Evolutionary conservation across 2,888 invertebrate species (phyloP), one percentile per base, ranked within the genome.

Genomic region (Agrochola circellaris): DNA sequence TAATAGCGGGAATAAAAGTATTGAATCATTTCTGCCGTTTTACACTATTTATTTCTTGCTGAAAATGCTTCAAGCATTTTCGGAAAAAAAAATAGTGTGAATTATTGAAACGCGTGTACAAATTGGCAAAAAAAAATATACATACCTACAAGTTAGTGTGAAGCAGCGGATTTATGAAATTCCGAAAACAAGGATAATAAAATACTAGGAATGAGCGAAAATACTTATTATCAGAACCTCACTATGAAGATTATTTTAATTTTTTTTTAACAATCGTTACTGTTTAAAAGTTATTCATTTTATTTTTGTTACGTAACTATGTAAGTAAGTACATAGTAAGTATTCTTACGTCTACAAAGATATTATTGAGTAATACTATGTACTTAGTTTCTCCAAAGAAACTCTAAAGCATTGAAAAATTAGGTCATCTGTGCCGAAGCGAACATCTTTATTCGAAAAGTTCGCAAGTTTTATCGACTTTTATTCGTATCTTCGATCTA

Each of bases 361-460:
- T 70, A 84, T 87, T 86, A 88, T 86, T 81, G 69, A 87, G 83
- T 80, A 73, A 81, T 79, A 86, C 75, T 90, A 34, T 34, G 34
- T 34, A 81, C 64, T 81, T 58, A 85, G 82, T 68, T 81, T 80
- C 75, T 66, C 71, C 67, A 89, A 87, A 88, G 56, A 83, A 87
- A 89, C 86, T 89, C 87, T 85, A 87, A 81, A 86, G 79, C 85
- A 88, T 86, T 91, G 89, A 90, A 90, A 91, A 91, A 92, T 91
- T 91, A 90, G 91, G 92, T 92, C 91, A 90, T 90, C 89, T 81
- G 77, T 86, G 82, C 86, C 84, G 89, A 88, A 88, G 88, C 86
- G 87, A 88, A 90, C 89, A 90, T 92, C 91, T 92, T 92, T 92
- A 92, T 92, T 89, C 82, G 90, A 87, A 90, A 92, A 92, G 89